A percentile compares a stretch with the other conserved stretches of the same genome.
These are phyloP conservation scores for Schizothorax lantsangensis DNA, from an alignment of 2,797 vertebrate genomes.

Conservation along the genomic window DNA sequence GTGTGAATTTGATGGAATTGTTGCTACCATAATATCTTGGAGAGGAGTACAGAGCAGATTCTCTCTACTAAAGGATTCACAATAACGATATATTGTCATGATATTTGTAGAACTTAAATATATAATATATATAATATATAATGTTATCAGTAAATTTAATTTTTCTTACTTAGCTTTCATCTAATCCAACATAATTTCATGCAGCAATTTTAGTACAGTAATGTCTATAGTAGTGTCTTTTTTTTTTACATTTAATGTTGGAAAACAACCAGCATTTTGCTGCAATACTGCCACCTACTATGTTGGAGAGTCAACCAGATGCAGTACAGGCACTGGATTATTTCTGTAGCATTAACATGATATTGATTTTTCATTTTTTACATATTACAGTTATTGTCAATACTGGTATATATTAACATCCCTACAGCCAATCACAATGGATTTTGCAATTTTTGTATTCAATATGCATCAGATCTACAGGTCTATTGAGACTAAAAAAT, in stretches of 20 bases:
- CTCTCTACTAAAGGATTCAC: too few relatives aligned
- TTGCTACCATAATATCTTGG: neutral
- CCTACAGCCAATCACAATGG: neutral
- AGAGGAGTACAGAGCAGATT: too few relatives aligned
- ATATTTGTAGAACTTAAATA: neutral
- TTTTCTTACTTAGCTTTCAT: neutral
- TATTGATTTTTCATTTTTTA: neutral
- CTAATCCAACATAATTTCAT: neutral
- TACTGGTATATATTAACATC: neutral
- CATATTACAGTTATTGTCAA: neutral
- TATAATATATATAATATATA: neutral
- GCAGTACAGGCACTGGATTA: too few relatives aligned
- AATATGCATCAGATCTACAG: neutral
- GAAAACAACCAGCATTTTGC: neutral
- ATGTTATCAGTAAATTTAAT: neutral
- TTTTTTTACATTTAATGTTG: neutral
- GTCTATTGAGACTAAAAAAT: neutral
- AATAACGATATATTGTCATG: too few relatives aligned
- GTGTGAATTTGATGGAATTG: neutral
- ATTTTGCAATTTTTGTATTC: neutral
- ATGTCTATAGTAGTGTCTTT: neutral
- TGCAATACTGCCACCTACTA: neutral
- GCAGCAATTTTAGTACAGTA: neutral
- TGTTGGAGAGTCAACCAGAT: neutral
- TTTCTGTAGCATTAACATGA: neutral